phyloP scores from a whole-genome alignment of 2,888 invertebrate genomes.

The Tachina grossa region DNA sequence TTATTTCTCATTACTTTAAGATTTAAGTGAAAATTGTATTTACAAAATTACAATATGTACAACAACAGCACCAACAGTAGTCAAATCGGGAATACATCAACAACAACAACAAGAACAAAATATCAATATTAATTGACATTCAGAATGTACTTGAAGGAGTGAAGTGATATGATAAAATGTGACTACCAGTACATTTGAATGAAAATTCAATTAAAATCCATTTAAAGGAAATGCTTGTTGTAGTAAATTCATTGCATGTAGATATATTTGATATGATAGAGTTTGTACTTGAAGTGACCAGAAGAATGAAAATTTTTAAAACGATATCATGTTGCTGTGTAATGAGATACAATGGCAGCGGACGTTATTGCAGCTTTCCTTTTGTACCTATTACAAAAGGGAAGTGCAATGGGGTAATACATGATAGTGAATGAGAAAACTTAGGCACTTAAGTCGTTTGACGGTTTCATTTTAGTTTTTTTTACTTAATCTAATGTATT shows the following conservation, averaged over 20 bases:
- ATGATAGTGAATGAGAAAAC: no score
- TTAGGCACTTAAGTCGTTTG: no score
- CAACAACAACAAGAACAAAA: not conserved
- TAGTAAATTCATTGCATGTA: not conserved
- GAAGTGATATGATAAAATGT: constrained; percentile 17
- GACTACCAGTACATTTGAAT: constrained; percentile 13
- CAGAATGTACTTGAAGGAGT: not conserved
- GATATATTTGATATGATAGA: not conserved
- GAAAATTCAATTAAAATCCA: constrained; percentile 44
- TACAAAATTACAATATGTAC: not conserved
- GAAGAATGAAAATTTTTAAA: not conserved
- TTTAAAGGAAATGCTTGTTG: constrained; percentile 17
- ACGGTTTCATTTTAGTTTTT: no score
- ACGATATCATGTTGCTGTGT: no score
- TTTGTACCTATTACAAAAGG: no score
- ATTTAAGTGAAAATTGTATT: not conserved
- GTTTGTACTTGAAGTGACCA: constrained; percentile 19
- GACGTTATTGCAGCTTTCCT: no score
- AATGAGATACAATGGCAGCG: no score
- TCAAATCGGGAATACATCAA: not conserved
- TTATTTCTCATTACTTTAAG: constrained; percentile 13
- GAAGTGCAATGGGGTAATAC: no score
- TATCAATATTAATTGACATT: constrained; percentile 1
- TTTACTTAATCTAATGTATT: no score
- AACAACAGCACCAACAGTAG: not conserved